These are phyloP conservation scores for Podargus strigoides DNA, from an alignment of 2,797 vertebrate species.

Conservation along the genomic window DNA sequence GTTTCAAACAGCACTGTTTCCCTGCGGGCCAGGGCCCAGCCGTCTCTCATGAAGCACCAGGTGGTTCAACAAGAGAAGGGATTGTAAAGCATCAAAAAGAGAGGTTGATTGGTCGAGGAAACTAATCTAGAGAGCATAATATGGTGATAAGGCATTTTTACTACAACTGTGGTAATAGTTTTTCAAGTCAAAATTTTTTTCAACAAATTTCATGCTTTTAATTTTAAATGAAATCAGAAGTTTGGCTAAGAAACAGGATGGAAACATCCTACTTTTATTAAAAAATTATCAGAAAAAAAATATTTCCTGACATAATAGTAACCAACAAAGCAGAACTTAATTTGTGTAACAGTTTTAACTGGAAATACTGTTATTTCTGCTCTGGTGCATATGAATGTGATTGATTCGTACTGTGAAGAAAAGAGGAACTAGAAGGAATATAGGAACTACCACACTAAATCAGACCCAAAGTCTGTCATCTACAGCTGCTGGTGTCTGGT, in stretches of 20 bases:
- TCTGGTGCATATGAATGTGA: neutral
- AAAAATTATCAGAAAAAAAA: neutral
- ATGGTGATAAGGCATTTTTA: neutral
- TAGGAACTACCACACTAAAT: neutral
- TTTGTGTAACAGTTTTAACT: neutral
- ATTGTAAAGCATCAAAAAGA: neutral
- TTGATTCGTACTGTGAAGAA: neutral
- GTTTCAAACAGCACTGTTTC: neutral
- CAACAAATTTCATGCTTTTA: neutral
- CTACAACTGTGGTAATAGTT: neutral
- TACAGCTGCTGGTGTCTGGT: neutral
- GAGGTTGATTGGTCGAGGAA: neutral
- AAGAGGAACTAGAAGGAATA: neutral
- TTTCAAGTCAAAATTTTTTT: neutral
- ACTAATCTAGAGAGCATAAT: neutral
- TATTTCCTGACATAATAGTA: neutral
- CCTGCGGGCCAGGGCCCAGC: neutral
- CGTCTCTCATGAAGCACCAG: neutral
- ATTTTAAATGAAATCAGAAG: neutral
- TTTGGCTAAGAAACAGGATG: neutral
- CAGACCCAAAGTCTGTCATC: neutral
- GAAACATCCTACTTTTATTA: neutral
- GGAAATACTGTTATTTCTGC: slow-evolving; percentile 10
- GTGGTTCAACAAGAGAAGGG: neutral
- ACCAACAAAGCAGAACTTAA: neutral